These are phyloP conservation scores for Natator depressus DNA, from an alignment of 2,113 vertebrate species.

Conservation along the genomic window DNA sequence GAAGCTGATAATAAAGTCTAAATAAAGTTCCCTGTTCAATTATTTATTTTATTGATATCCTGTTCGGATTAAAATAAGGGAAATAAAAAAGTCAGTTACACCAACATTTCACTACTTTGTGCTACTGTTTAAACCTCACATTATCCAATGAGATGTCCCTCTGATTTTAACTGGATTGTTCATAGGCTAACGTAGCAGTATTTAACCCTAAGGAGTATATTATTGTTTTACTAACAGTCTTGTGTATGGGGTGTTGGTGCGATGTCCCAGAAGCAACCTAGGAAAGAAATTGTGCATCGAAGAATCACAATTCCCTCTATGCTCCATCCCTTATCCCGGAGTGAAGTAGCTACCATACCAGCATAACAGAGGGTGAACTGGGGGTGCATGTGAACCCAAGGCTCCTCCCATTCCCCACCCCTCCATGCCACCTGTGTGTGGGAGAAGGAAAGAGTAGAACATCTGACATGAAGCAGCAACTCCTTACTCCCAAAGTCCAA, in stretches of 20 bases:
- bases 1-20: background rate
- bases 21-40: background rate
- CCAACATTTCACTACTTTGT: background rate
- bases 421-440: rapidly evolving
- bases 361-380: background rate
- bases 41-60: background rate
- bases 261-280: background rate
- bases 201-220: background rate
- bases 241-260: rapidly evolving
- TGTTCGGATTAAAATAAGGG: background rate
- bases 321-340: background rate
- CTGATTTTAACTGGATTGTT: background rate
- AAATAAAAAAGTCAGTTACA: background rate
- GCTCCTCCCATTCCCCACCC: background rate
- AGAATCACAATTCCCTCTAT: background rate
- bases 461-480: background rate
- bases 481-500: background rate
- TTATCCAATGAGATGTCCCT: background rate
- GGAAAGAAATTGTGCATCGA: background rate
- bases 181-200: background rate
- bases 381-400: background rate
- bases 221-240: background rate
- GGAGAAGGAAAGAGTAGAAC: background rate
- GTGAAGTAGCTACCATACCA: background rate
- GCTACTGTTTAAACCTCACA: background rate